Percentiles rank a stretch among this genome's conserved stretches.
Conservation (phyloP, 2,888 invertebrate species). For the Cephus runcator region DNA sequence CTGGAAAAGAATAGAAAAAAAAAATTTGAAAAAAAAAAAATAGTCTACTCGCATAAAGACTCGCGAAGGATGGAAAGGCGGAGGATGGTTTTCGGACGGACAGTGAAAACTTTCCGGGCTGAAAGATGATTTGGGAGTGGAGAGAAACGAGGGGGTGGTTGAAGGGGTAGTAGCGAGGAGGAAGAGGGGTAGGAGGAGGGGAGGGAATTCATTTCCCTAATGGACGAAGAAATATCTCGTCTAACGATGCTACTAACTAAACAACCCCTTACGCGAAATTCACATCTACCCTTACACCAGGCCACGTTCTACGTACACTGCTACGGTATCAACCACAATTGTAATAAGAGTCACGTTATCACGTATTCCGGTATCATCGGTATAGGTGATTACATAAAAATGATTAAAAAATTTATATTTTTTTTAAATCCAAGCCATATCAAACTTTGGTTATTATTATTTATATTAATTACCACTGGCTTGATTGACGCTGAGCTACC, state of each 20-base stretch:
- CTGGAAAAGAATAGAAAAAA: not conserved
- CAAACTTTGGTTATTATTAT: no score
- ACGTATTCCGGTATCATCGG: not conserved
- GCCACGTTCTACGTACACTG: not conserved
- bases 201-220: constrained; percentile 58
- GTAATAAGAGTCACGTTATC: not conserved
- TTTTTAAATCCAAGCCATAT: not conserved
- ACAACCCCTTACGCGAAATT: constrained; percentile 27
- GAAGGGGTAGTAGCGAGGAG: constrained; percentile 18
- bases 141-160: constrained; percentile 9
- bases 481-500: no score
- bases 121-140: not conserved
- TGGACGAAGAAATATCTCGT: constrained; percentile 54
- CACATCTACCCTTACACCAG: not conserved
- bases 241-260: constrained; percentile 51
- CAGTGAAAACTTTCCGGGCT: not conserved
- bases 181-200: no score
- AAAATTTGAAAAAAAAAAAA: not conserved
- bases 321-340: not conserved
- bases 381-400: not conserved
- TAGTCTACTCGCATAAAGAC: not conserved
- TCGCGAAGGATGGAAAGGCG: not conserved
- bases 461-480: no score
- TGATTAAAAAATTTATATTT: not conserved
- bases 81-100: not conserved